These are phyloP conservation scores for Pitangus sulphuratus DNA, from an alignment of 2,797 vertebrate species.

Conservation along the genomic window DNA sequence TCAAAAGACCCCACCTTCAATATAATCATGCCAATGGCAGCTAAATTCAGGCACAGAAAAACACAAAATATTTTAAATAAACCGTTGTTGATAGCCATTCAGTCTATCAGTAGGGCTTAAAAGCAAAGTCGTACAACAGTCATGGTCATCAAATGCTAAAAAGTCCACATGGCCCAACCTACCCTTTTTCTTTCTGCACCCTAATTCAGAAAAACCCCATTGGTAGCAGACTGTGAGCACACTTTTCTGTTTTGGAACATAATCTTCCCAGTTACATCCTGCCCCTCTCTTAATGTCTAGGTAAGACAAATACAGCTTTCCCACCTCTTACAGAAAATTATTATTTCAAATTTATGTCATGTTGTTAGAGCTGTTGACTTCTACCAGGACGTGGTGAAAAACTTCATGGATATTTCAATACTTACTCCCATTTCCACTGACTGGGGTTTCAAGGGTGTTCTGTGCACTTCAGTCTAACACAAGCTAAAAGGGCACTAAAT, in stretches of 20 bases:
- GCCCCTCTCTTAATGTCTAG: neutral
- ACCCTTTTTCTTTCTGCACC: neutral
- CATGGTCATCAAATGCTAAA: neutral
- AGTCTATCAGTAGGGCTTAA: neutral
- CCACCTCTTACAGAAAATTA: accelerated
- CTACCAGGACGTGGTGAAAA: neutral
- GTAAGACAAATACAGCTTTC: neutral
- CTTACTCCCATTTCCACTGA: neutral
- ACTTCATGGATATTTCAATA: accelerated
- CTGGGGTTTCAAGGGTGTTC: neutral
- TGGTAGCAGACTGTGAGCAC: neutral
- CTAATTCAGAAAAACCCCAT: neutral
- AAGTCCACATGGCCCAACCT: neutral
- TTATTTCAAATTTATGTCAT: neutral
- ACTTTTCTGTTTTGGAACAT: neutral
- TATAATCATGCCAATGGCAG: neutral
- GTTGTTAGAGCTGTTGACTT: neutral
- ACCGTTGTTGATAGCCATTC: neutral
- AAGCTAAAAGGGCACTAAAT: neutral
- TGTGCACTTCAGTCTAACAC: neutral
- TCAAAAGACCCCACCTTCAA: neutral
- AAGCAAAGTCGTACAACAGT: neutral
- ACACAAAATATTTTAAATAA: neutral
- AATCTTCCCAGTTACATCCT: neutral
- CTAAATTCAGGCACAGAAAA: neutral